phyloP scores from a whole-genome alignment of 1,140 invertebrate species.

The Branchinecta lynchi region DNA sequence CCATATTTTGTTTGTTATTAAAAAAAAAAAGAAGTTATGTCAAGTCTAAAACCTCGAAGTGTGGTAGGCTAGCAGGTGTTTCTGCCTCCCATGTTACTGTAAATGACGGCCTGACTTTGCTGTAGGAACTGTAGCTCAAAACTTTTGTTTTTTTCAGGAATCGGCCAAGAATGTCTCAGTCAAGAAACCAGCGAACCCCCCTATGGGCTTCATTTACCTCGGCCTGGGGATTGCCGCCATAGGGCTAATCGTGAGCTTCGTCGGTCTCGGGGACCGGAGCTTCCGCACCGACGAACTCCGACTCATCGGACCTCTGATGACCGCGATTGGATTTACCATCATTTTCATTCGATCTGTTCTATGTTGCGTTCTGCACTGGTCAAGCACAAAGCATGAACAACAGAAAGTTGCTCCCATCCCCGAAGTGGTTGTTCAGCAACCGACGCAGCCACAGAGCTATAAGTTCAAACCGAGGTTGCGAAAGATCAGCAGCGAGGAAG shows the following conservation, averaged over 20 bases:
- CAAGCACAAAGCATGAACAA: background rate
- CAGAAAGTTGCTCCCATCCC: background rate
- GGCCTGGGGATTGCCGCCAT: slow-evolving; percentile 64
- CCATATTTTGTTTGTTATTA: too few species aligned
- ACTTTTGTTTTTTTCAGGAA: background rate
- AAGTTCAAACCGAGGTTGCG: background rate
- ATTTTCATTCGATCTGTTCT: slow-evolving; percentile 25
- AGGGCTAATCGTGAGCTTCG: slow-evolving; percentile 68
- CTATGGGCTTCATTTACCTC: slow-evolving; percentile 52
- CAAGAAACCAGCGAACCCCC: background rate
- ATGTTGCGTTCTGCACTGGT: slow-evolving; percentile 20
- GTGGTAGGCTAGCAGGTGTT: too few species aligned
- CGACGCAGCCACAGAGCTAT: background rate
- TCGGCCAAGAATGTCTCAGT: background rate
- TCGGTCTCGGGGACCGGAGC: slow-evolving; percentile 72
- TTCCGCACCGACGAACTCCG: slow-evolving; percentile 68
- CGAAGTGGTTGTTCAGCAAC: background rate
- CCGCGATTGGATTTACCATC: slow-evolving; percentile 34
- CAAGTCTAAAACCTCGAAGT: too few species aligned
- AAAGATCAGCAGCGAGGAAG: slow-evolving; percentile 5
- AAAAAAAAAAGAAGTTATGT: too few species aligned
- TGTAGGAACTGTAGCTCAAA: background rate
- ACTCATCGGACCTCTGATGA: slow-evolving; percentile 60
- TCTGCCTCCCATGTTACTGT: too few species aligned
- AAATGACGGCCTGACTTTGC: too few species aligned